Evolutionary conservation across 2,888 invertebrate genomes (phyloP).

Genomic region (Mycalesis mineus): DNA sequence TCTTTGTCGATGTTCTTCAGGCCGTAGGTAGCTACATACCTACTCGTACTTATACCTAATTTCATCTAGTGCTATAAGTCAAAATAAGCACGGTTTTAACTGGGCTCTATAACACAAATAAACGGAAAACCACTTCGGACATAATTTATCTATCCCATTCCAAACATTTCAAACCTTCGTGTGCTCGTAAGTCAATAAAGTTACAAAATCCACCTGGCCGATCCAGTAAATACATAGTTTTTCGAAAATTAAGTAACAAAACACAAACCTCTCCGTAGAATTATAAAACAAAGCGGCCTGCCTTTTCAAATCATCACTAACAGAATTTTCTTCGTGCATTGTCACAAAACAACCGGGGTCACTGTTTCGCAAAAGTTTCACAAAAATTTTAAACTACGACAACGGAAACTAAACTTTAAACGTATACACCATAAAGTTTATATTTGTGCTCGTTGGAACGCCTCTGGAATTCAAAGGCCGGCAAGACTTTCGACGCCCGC

Average conservation of each 20-base stretch:
- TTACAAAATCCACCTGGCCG: too few relatives aligned
- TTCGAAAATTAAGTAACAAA: background rate
- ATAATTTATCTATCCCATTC: too few relatives aligned
- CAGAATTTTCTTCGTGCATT: constrained; percentile 67
- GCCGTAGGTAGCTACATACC: too few relatives aligned
- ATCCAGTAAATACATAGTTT: too few relatives aligned
- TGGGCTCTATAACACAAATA: too few relatives aligned
- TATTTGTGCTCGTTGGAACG: background rate
- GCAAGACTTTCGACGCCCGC: constrained; percentile 66
- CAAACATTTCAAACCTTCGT: too few relatives aligned
- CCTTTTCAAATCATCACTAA: constrained; percentile 65
- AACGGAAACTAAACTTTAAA: background rate
- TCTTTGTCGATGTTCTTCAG: too few relatives aligned
- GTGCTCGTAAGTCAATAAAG: too few relatives aligned
- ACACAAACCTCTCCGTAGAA: constrained; percentile 63
- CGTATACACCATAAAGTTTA: background rate
- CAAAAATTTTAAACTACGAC: background rate
- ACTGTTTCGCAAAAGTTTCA: constrained; percentile 25
- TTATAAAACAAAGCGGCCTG: constrained; percentile 73
- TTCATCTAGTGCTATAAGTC: too few relatives aligned
- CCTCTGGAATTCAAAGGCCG: constrained; percentile 38
- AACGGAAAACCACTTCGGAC: too few relatives aligned
- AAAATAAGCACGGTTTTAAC: too few relatives aligned
- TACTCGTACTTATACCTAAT: too few relatives aligned
- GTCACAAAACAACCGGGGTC: constrained; percentile 36